These are phyloP conservation scores for Microtus ochrogaster DNA, from an alignment of 2,113 vertebrate genomes.

Conservation along the genomic window DNA sequence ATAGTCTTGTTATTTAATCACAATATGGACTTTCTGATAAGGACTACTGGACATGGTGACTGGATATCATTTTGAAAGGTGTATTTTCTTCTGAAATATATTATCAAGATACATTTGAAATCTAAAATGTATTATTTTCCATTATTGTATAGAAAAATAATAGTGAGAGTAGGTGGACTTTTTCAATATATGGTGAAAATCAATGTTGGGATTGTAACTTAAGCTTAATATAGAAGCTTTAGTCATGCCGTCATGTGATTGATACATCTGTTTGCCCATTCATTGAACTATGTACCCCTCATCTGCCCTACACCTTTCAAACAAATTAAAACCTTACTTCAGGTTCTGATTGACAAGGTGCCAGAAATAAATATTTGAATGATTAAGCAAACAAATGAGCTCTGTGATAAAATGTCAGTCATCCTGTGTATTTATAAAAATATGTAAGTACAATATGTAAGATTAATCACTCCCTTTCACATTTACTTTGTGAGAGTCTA, in stretches of 20 bases:
- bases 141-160: not conserved
- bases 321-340: not conserved
- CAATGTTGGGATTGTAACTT: not conserved
- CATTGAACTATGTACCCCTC: not conserved
- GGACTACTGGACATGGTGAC: not conserved
- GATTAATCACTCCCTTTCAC: not conserved
- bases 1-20: not conserved
- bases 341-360: not conserved
- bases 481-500: not conserved
- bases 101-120: conserved; percentile 2
- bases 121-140: not conserved
- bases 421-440: not conserved
- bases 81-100: not conserved
- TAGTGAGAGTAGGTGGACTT: not conserved
- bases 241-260: not conserved
- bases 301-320: not conserved
- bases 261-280: not conserved
- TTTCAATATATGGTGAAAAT: not conserved
- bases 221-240: not conserved
- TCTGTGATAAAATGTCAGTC: conserved; percentile 6
- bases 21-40: not conserved
- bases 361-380: conserved; percentile 25
- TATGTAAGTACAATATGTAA: not conserved
- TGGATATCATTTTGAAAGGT: conserved; percentile 1
- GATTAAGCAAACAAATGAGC: not conserved